phyloP scores from a whole-genome alignment of 2,888 invertebrate genomes.

The Teinopalpus imperialis region DNA sequence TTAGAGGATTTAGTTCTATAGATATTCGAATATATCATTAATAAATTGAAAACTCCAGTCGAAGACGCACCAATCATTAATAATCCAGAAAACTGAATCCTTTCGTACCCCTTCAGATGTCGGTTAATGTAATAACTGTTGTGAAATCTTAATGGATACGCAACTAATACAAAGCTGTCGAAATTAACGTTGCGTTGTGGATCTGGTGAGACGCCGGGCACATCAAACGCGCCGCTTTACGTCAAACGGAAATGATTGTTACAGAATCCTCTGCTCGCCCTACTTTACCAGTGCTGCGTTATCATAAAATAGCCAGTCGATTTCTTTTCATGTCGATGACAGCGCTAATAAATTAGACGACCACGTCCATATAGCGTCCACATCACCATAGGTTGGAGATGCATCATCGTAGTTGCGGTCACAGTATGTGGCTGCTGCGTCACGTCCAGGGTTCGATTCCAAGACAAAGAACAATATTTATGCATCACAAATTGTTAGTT shows the following conservation, averaged over 20 bases:
- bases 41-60: too few relatives aligned
- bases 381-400: too few relatives aligned
- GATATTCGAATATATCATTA: too few relatives aligned
- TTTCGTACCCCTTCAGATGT: not conserved
- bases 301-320: too few relatives aligned
- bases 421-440: too few relatives aligned
- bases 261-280: not conserved
- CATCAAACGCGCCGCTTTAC: not conserved
- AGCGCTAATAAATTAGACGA: not conserved
- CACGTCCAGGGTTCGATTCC: too few relatives aligned
- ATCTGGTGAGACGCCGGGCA: not conserved
- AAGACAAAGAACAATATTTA: too few relatives aligned
- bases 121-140: not conserved
- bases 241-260: not conserved
- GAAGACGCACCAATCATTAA: too few relatives aligned
- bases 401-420: too few relatives aligned
- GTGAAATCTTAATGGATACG: not conserved
- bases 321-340: too few relatives aligned
- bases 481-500: too few relatives aligned
- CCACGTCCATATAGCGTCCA: not conserved
- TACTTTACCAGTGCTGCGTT: not conserved
- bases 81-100: not conserved
- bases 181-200: not conserved
- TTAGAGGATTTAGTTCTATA: too few relatives aligned
- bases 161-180: not conserved